Base-by-base conservation (phyloP, 2,797 vertebrate species). In the Pelobates cultripes region DNA sequence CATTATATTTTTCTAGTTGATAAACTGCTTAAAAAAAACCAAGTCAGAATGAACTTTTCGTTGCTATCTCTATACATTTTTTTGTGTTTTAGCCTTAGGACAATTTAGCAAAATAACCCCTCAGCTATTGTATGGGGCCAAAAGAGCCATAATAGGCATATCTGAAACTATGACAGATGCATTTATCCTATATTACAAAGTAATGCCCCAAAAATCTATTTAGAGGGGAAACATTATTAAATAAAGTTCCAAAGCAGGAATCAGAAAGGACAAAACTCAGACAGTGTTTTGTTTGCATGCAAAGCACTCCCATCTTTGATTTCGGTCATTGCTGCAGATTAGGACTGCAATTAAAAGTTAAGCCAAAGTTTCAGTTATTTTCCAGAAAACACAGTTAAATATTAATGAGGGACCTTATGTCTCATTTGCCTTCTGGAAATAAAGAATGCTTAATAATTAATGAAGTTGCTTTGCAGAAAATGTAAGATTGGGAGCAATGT, bases 331-430 rank as follows among this genome's bases (percentile, higher is more conserved):
- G 57, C 15, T 87, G 69, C 10, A 83, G 87, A 77, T 77, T 66
- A 75, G 57, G 82, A 89, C 81, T 92, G 87, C 90, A 92, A 92
- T 94, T 93, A 92, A 92, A 94, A 93, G 89, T 94, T 90, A 90
- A 91, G 85, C 88, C 86, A 87, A 91, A 94, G 91, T 92, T 92
- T 92, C 88, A 92, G 91, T 94, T 93, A 90, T 92, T 92, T 93
- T 93, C 85, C 84, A 89, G 89, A 83, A 83, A 86, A 67, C 82
- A 86, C 83, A 86, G 81, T 93, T 91, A 93, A 94, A 93, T 94
- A 94, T 94, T 93, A 91, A 94, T 93, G 86, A 91, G 91, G 84
- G 84, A 88, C 87, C 88, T 89, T 91, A 91, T 91, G 88, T 91
- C 88, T 92, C 86, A 87, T 86, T 91, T 0, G 87, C 91, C 92